Conservation (phyloP, 2,113 vertebrate genomes). For the Forbesichthys agassizii region DNA sequence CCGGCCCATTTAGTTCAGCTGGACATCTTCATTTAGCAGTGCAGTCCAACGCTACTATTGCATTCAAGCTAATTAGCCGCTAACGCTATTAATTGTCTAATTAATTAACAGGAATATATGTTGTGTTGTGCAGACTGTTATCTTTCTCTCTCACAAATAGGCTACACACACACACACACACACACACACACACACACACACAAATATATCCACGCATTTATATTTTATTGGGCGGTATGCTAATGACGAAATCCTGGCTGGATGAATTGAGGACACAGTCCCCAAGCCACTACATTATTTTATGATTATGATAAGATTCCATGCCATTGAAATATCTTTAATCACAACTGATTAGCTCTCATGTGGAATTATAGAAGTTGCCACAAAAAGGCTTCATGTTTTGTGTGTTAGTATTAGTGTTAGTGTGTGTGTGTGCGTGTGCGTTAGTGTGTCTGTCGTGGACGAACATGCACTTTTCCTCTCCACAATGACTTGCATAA, state of each 20-base stretch:
- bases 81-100: slow-evolving; percentile 19
- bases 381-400: slow-evolving; percentile 28
- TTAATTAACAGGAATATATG: slow-evolving; percentile 22
- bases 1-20: background rate
- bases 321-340: slow-evolving; percentile 47
- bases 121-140: slow-evolving; percentile 17
- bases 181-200: background rate
- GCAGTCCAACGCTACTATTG: background rate
- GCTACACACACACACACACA: background rate
- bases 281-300: slow-evolving; percentile 14
- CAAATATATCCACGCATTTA: slow-evolving; percentile 12
- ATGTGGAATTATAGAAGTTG: slow-evolving; percentile 41
- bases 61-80: slow-evolving; percentile 5
- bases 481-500: background rate
- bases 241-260: slow-evolving; percentile 13
- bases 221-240: slow-evolving; percentile 16
- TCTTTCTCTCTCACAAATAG: background rate
- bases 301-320: slow-evolving; percentile 32
- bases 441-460: background rate
- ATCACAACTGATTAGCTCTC: slow-evolving; percentile 48
- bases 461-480: slow-evolving; percentile 4
- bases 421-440: slow-evolving; percentile 45
- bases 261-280: background rate
- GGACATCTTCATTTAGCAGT: slow-evolving; percentile 3
- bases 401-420: slow-evolving; percentile 27